A percentile compares a stretch with the other conserved stretches of the same genome.
phyloP scores from a whole-genome alignment of 1,140 invertebrate species.

The Kradibia gibbosae region DNA sequence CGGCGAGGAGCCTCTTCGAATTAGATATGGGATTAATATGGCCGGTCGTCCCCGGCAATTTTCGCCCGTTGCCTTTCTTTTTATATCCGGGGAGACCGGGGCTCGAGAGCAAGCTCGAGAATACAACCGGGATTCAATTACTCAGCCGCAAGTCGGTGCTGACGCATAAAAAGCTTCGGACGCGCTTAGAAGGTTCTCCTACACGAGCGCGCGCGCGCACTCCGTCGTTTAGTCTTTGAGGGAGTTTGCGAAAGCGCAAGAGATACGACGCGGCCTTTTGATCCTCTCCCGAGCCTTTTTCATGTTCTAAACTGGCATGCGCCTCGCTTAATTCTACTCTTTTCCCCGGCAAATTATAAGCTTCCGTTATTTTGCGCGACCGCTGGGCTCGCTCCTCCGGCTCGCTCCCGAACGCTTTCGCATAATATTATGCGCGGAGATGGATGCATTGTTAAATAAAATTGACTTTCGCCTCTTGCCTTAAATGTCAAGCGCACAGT shows the following conservation, averaged over 20 bases:
- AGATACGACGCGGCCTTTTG: not conserved
- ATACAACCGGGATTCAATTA: slow-evolving; percentile 33
- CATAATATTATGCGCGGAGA: not conserved
- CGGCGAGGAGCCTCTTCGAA: too few relatives aligned
- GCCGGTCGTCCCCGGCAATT: too few relatives aligned
- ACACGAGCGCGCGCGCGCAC: too few relatives aligned
- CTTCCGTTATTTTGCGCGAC: not conserved
- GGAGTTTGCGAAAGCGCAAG: not conserved
- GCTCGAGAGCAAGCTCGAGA: slow-evolving; percentile 4
- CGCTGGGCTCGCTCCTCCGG: too few relatives aligned
- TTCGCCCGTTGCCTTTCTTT: too few relatives aligned
- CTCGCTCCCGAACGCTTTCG: not conserved
- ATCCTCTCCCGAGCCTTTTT: slow-evolving; percentile 27
- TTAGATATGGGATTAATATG: too few relatives aligned
- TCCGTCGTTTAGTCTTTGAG: slow-evolving; percentile 28
- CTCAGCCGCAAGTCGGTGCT: slow-evolving; percentile 26
- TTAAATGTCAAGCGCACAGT: too few relatives aligned
- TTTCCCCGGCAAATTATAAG: not conserved
- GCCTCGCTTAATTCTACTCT: not conserved
- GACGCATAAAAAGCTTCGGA: slow-evolving; percentile 29
- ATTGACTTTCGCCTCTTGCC: too few relatives aligned
- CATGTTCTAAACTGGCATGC: not conserved
- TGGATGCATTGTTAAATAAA: not conserved
- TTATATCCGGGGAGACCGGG: too few relatives aligned
- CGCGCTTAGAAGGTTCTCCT: not conserved